Evolutionary conservation across 64 coral and sea anemone species (phyloP).

Genomic region (Stichodactyla mertensii): DNA sequence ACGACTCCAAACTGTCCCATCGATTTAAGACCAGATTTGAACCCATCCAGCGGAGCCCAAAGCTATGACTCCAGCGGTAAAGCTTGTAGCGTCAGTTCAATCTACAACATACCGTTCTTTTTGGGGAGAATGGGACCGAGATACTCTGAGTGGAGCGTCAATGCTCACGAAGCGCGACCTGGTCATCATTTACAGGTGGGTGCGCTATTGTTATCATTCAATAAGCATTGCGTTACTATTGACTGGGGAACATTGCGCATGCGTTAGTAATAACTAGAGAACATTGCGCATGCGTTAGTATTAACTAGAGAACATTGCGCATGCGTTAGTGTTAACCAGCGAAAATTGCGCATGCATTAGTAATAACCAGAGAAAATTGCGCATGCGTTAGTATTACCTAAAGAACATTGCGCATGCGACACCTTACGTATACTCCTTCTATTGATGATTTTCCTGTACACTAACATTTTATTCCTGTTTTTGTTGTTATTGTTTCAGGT

Average conservation of each 20-base stretch:
- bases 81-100: conserved; percentile 20
- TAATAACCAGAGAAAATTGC: background rate
- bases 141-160: conserved; percentile 68
- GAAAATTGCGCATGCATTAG: background rate
- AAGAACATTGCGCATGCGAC: background rate
- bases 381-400: background rate
- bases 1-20: conserved; percentile 74
- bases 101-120: conserved; percentile 64
- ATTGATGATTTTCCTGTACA: background rate
- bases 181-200: conserved; percentile 63
- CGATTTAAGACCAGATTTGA: conserved; percentile 44
- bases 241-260: background rate
- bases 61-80: conserved; percentile 13
- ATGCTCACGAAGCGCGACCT: conserved; percentile 63
- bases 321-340: too few relatives aligned
- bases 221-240: background rate
- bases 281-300: background rate
- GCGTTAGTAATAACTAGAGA: background rate
- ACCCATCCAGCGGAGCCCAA: conserved; percentile 62
- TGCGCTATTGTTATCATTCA: background rate
- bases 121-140: conserved; percentile 54
- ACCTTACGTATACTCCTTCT: background rate
- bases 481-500: conserved; percentile 18
- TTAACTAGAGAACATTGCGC: too few relatives aligned
- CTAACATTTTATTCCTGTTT: background rate